Base-by-base conservation (phyloP, 2,888 invertebrate species). In the Hypolimnas misippus region DNA sequence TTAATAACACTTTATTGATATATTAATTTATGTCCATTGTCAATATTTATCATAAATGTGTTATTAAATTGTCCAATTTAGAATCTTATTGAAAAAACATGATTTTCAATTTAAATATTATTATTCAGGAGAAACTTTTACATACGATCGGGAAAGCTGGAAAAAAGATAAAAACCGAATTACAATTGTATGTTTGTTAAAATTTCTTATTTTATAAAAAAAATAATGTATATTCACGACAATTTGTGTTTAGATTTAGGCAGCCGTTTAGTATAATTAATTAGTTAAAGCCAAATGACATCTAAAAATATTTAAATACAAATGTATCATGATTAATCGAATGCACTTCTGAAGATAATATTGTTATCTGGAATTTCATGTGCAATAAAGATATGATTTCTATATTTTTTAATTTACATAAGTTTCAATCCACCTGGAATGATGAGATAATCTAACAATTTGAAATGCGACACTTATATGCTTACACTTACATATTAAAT, bases 401-500 rank as follows among this genome's bases (percentile, higher is more conserved):
- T 50, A 8, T 25, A 33, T 12, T 3, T 38, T n/a, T 38, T 4
- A 2, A n/a, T 38, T 38, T 38, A 33, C 1, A 14, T 19, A 35
- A 12, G n/a, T 21, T 51, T 50, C 29, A 29, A 17, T 58, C 31
- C 40, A 51, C 17, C 42, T 19, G 58, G 33, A 44, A 33, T 7
- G 42, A 42, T 14, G 16, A 50, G 42, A 58, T 10, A 42, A 42
- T 44, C 21, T 58, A 42, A 51, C n/a, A 52, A 59, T 59, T 17
- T 10, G 38, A 21, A 42, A 40, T 44, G 21, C n/a, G 12, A 57
- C 52, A 17, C 51, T 55, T 56, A 61, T 14, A 31, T 51, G 29
- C 46, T 61, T 51, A 68, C 8, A 49, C 19, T 35, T 63, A 44
- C 25, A 54, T 29, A 57, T 46, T 51, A 52, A 58, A 62, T 19